phyloP scores from a whole-genome alignment of 1,140 invertebrate genomes.

The Portunus trituberculatus region DNA sequence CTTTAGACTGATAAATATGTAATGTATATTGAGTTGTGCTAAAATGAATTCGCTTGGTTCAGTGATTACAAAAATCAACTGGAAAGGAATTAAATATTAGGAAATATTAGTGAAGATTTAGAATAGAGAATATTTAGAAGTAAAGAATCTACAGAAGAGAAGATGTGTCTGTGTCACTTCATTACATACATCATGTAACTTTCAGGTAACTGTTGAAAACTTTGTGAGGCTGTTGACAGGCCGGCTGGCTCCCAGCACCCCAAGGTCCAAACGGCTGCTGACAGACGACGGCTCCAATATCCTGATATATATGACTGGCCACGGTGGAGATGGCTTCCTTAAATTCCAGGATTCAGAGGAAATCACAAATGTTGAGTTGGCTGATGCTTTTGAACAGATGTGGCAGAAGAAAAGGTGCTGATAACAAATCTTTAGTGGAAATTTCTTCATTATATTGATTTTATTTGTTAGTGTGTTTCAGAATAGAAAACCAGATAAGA shows the following conservation, averaged over 20 bases:
- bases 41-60: no score
- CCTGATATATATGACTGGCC: constrained; percentile 97
- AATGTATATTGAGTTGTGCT: no score
- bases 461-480: no score
- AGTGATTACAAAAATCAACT: no score
- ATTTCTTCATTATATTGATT: no score
- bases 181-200: constrained; percentile 41
- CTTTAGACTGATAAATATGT: no score
- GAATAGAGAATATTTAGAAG: no score
- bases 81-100: no score
- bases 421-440: neutral
- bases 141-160: no score
- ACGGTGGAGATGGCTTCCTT: constrained; percentile 99
- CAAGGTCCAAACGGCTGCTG: constrained; percentile 95
- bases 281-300: constrained; percentile 99
- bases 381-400: constrained; percentile 99
- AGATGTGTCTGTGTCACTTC: no score
- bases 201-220: constrained; percentile 95
- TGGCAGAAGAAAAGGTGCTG: constrained; percentile 95
- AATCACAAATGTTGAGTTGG: constrained; percentile 98
- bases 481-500: no score
- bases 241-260: constrained; percentile 92
- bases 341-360: constrained; percentile 99
- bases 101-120: no score
- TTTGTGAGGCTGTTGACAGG: constrained; percentile 98